Conservation (phyloP, 2,113 vertebrate species). For the Phrynosoma blainvillii region DNA sequence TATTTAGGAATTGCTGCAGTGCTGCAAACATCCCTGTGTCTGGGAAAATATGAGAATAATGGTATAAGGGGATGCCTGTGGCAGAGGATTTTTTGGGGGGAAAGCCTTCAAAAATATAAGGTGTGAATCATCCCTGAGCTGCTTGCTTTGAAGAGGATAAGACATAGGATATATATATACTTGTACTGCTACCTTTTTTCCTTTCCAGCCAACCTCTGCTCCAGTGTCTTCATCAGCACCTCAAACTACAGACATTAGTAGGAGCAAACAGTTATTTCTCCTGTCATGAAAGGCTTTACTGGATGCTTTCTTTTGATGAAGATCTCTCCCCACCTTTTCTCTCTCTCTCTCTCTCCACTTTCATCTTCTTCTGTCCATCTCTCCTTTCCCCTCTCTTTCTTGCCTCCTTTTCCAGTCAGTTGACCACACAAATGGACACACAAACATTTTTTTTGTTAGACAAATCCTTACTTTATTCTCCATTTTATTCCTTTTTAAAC, state of each 20-base stretch:
- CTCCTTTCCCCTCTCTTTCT: too few species aligned
- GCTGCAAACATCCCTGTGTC: neutral
- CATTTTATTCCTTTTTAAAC: too few species aligned
- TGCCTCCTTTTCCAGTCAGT: too few species aligned
- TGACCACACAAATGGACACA: too few species aligned
- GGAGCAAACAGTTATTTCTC: neutral
- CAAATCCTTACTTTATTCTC: too few species aligned
- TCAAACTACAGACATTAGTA: neutral
- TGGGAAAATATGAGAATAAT: neutral
- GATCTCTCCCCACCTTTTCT: neutral
- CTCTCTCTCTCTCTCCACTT: too few species aligned
- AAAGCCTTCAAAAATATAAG: neutral
- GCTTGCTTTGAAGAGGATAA: neutral
- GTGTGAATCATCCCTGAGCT: neutral
- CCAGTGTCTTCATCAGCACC: too few species aligned
- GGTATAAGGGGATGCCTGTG: neutral
- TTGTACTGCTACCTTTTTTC: too few species aligned
- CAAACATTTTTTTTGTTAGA: too few species aligned
- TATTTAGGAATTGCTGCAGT: rapidly evolving
- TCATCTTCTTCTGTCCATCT: too few species aligned
- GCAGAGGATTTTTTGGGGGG: neutral
- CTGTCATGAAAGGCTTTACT: neutral
- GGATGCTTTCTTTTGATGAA: neutral
- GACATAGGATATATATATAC: neutral
- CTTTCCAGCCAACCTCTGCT: too few species aligned